A percentile compares a stretch with the other conserved stretches of the same genome.
phyloP scores from a whole-genome alignment of 64 coral and sea anemone species.

The Pocillopora verrucosa region DNA sequence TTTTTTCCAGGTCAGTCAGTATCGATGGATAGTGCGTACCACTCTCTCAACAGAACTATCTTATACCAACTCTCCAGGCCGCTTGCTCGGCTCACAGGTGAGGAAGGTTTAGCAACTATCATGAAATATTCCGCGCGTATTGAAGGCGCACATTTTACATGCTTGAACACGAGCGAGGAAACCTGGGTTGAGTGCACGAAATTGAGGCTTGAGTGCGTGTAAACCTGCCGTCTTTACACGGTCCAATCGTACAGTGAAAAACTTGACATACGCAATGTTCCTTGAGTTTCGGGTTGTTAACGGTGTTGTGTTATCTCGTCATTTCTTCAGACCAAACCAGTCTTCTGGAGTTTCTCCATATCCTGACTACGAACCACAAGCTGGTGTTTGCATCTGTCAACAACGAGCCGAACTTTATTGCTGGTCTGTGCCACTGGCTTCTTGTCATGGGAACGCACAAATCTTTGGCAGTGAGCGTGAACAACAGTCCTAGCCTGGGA shows the following conservation, averaged over 20 bases:
- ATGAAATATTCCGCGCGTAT: no score
- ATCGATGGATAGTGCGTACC: constrained; percentile 80
- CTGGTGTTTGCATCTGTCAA: constrained; percentile 79
- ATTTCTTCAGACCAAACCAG: constrained; percentile 78
- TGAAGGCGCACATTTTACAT: no score
- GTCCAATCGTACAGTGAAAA: no score
- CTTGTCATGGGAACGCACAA: constrained; percentile 90
- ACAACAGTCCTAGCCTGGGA: not conserved
- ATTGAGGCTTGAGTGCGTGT: no score
- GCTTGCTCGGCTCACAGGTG: constrained; percentile 85
- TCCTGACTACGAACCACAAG: constrained; percentile 80
- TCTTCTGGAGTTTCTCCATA: constrained; percentile 91
- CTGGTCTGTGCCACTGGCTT: constrained; percentile 85
- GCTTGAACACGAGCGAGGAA: no score
- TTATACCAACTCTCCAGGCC: constrained; percentile 86
- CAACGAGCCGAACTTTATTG: constrained; percentile 83
- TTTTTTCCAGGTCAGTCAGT: constrained; percentile 68
- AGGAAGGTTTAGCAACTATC: not conserved
- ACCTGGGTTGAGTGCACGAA: no score
- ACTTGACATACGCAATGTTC: no score
- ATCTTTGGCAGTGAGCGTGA: constrained; percentile 1
- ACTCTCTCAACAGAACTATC: constrained; percentile 85
- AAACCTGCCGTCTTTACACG: no score
- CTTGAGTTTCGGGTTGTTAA: no score
- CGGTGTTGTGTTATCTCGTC: not conserved